Conservation (phyloP, 2,888 invertebrate species). For the Lithosia quadra region DNA sequence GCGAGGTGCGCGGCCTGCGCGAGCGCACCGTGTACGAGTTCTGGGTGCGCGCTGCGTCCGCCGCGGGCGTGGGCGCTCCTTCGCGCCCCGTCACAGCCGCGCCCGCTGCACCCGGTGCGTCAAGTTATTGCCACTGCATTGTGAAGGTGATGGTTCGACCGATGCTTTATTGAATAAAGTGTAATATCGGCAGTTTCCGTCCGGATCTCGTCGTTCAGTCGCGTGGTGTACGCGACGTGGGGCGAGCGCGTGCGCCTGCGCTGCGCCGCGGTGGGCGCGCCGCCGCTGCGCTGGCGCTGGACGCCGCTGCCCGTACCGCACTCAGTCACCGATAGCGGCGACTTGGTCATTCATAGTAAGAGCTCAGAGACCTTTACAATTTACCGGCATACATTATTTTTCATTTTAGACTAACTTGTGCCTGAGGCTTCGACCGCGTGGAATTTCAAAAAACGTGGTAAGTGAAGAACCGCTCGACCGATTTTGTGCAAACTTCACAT, state of each 20-base stretch:
- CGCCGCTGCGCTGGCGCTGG: constrained; percentile 89
- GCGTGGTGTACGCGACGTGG: constrained; percentile 87
- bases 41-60: constrained; percentile 91
- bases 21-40: constrained; percentile 92
- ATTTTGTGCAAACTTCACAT: no score
- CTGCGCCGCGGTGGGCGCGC: constrained; percentile 89
- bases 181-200: constrained; percentile 87
- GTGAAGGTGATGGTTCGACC: no score
- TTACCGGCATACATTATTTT: no score
- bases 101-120: constrained; percentile 76
- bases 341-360: constrained; percentile 89
- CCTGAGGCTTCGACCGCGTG: no score
- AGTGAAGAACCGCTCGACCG: no score
- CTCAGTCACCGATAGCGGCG: constrained; percentile 86
- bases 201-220: constrained; percentile 92
- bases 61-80: constrained; percentile 88
- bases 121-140: no score
- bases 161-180: background rate
- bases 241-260: constrained; percentile 89
- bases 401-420: no score
- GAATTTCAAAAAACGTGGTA: no score
- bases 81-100: constrained; percentile 87
- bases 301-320: constrained; percentile 82
- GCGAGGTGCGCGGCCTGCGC: constrained; percentile 89
- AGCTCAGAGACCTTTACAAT: background rate